Evolutionary conservation across 2,797 vertebrate genomes (phyloP).

Genomic region (Amniataba percoides): DNA sequence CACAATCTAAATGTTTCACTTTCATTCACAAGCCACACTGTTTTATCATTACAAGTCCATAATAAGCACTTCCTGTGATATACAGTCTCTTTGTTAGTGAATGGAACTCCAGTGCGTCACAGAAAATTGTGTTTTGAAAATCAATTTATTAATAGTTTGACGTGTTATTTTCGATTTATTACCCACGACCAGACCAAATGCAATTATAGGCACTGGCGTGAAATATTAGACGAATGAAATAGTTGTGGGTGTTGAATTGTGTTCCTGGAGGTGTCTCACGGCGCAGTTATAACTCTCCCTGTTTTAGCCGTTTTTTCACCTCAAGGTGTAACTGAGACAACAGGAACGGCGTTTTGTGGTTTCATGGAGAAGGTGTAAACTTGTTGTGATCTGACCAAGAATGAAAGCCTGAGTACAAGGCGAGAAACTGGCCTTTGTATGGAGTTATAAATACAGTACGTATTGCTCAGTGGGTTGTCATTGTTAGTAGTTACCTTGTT

Average conservation of each 20-base stretch:
- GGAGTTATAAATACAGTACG: neutral
- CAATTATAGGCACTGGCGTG: conserved; percentile 41
- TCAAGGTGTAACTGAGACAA: neutral
- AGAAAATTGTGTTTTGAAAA: conserved; percentile 18
- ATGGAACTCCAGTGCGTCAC: neutral
- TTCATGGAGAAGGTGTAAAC: conserved; percentile 3
- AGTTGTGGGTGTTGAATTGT: conserved; percentile 59
- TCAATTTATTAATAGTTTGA: conserved; percentile 31
- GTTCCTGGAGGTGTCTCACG: conserved; percentile 11
- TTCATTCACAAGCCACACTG: neutral
- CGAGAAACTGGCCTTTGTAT: neutral
- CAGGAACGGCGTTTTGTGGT: conserved; percentile 16
- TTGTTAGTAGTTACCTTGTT: neutral
- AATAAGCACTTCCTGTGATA: conserved; percentile 27
- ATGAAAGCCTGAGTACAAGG: neutral
- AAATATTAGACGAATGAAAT: conserved; percentile 22
- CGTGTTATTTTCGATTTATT: conserved; percentile 29
- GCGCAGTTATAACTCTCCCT: conserved; percentile 12
- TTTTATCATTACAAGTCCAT: neutral
- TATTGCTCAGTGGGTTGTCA: neutral
- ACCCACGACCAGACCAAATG: conserved; percentile 5
- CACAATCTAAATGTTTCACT: neutral
- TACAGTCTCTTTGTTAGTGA: neutral
- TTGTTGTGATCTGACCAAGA: neutral
- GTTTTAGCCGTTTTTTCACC: conserved; percentile 10